Conservation (phyloP, 2,888 invertebrate genomes). For the Callosobruchus maculatus region DNA sequence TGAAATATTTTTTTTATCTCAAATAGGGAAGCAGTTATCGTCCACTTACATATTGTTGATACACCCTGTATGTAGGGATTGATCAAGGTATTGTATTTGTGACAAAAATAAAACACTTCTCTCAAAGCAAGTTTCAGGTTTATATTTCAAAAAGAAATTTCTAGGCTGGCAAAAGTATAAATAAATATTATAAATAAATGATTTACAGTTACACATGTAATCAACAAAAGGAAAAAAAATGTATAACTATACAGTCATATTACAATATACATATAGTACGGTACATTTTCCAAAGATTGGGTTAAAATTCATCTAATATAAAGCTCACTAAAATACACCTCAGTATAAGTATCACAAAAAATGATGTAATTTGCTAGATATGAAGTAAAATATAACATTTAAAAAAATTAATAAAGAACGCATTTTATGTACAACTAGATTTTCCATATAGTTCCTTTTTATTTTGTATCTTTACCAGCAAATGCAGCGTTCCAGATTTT, state of each 20-base stretch:
- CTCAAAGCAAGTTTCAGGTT: neutral
- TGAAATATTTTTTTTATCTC: too few relatives aligned
- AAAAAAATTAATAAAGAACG: too few relatives aligned
- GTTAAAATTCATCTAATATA: neutral
- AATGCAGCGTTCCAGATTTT: too few relatives aligned
- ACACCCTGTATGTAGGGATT: too few relatives aligned
- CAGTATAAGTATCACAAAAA: neutral
- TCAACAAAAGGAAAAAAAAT: conserved; percentile 19
- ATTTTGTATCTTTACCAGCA: too few relatives aligned
- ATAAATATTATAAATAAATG: conserved; percentile 29
- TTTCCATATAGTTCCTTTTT: too few relatives aligned
- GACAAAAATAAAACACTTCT: neutral
- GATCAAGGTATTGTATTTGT: neutral
- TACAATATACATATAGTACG: neutral
- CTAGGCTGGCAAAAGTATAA: conserved; percentile 27
- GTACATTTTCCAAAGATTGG: neutral
- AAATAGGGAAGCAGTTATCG: too few relatives aligned
- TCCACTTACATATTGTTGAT: too few relatives aligned
- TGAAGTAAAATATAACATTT: neutral
- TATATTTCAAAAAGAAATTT: conserved; percentile 26
- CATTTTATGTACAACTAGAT: neutral
- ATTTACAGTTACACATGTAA: conserved; percentile 18
- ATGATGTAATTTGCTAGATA: neutral
- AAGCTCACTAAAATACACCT: neutral
- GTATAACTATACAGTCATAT: conserved; percentile 6